Percentiles rank a stretch among this genome's conserved stretches.
These are phyloP conservation scores for Caenorhabditis macrosperma DNA, from an alignment of 2,888 invertebrate species.

Conservation along the genomic window DNA sequence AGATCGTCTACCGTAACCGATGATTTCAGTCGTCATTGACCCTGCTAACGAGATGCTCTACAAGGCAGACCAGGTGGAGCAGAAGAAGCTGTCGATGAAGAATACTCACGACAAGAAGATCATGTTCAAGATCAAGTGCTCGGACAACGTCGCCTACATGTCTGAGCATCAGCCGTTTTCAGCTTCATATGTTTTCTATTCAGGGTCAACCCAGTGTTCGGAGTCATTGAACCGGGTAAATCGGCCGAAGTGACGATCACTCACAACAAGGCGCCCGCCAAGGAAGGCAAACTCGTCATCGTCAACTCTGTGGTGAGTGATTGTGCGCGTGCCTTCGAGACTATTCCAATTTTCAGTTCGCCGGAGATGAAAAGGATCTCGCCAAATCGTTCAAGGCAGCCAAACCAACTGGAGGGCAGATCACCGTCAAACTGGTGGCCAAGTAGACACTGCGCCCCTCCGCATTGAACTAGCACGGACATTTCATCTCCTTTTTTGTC, in stretches of 20 bases:
- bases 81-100: slow-evolving; percentile 33
- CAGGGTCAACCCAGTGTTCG: slow-evolving; percentile 46
- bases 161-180: not conserved
- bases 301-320: slow-evolving; percentile 37
- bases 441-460: not conserved
- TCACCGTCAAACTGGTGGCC: slow-evolving; percentile 27
- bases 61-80: slow-evolving; percentile 19
- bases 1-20: not conserved
- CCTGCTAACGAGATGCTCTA: slow-evolving; percentile 20
- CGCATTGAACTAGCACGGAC: not conserved
- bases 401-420: slow-evolving; percentile 39
- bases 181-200: not conserved
- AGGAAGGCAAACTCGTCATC: slow-evolving; percentile 43
- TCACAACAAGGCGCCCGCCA: slow-evolving; percentile 31
- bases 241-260: slow-evolving; percentile 27
- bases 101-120: slow-evolving; percentile 43
- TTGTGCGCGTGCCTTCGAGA: no score
- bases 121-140: slow-evolving; percentile 49
- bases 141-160: slow-evolving; percentile 28
- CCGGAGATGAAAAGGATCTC: slow-evolving; percentile 38
- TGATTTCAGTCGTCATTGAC: slow-evolving; percentile 32
- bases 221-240: slow-evolving; percentile 36
- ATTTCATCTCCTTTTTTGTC: no score
- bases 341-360: slow-evolving; percentile 22
- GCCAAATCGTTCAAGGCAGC: slow-evolving; percentile 38